These are phyloP conservation scores for Gibbula magus DNA, from an alignment of 2,888 invertebrate genomes.

Conservation along the genomic window DNA sequence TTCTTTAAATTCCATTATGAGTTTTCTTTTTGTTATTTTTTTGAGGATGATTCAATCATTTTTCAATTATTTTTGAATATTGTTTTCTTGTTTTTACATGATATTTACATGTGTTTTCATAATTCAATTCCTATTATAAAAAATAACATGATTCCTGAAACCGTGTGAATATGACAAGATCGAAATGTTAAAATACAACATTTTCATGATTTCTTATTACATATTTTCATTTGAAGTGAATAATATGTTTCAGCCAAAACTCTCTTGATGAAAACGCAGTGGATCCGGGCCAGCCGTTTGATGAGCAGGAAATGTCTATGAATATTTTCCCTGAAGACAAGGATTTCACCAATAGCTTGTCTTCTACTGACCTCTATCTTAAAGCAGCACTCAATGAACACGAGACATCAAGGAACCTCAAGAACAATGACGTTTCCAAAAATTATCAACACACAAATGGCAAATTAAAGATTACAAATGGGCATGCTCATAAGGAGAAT, in stretches of 20 bases:
- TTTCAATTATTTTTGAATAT: background rate
- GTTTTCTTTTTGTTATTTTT: too few species aligned
- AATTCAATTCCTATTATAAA: background rate
- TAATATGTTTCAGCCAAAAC: conserved; percentile 51
- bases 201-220: background rate
- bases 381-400: conserved; percentile 44
- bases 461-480: conserved; percentile 29
- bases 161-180: background rate
- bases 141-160: background rate
- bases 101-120: background rate
- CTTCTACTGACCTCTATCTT: conserved; percentile 41
- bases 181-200: background rate
- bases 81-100: background rate
- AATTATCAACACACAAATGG: conserved; percentile 25
- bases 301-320: conserved; percentile 63
- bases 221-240: too few species aligned
- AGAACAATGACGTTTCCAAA: conserved; percentile 37
- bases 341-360: conserved; percentile 27
- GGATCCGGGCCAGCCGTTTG: conserved; percentile 45
- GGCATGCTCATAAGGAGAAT: conserved; percentile 30
- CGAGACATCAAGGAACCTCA: conserved; percentile 35
- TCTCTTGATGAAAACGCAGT: conserved; percentile 63
- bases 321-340: conserved; percentile 49
- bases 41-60: background rate
- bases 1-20: background rate